A percentile compares a stretch with the other conserved stretches of the same genome.
These are phyloP conservation scores for Caenorhabditis sp. DNA, from an alignment of 2,888 invertebrate species.

Conservation along the genomic window DNA sequence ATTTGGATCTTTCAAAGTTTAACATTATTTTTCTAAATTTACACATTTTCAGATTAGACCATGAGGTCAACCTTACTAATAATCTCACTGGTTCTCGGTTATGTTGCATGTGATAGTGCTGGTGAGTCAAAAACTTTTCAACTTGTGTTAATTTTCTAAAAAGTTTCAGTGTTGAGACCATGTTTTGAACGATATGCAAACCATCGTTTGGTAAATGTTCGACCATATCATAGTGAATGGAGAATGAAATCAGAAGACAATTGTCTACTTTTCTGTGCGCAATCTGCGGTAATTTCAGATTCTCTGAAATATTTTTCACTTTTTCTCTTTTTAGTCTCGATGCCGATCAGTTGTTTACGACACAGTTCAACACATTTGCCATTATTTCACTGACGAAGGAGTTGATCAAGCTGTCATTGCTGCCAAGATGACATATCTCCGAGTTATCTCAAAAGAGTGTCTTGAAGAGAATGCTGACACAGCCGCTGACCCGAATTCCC, in stretches of 20 bases:
- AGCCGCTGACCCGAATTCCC: conserved; percentile 24
- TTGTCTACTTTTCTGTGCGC: conserved; percentile 62
- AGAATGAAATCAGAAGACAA: conserved; percentile 65
- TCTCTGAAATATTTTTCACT: too few relatives aligned
- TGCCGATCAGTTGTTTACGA: conserved; percentile 69
- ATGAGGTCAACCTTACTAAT: not conserved
- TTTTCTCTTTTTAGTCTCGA: conserved; percentile 65
- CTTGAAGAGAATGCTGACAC: conserved; percentile 34
- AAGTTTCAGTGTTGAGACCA: conserved; percentile 62
- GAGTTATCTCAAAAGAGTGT: conserved; percentile 61
- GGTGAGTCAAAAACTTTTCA: too few relatives aligned
- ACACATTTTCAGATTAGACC: not conserved
- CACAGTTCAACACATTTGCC: conserved; percentile 65
- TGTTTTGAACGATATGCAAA: conserved; percentile 68
- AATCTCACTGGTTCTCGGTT: not conserved
- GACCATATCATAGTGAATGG: conserved; percentile 68
- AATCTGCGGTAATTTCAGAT: conserved; percentile 43
- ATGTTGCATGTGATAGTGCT: not conserved
- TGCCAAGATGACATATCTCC: conserved; percentile 66
- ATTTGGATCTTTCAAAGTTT: not conserved
- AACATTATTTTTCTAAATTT: too few relatives aligned
- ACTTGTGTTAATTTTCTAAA: not conserved
- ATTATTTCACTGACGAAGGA: conserved; percentile 63
- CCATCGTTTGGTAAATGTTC: conserved; percentile 56
- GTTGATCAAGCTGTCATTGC: conserved; percentile 54